Evolutionary conservation across 2,797 vertebrate genomes (phyloP), one percentile per base, ranked within the genome.

Genomic region (Danio kyathit): DNA sequence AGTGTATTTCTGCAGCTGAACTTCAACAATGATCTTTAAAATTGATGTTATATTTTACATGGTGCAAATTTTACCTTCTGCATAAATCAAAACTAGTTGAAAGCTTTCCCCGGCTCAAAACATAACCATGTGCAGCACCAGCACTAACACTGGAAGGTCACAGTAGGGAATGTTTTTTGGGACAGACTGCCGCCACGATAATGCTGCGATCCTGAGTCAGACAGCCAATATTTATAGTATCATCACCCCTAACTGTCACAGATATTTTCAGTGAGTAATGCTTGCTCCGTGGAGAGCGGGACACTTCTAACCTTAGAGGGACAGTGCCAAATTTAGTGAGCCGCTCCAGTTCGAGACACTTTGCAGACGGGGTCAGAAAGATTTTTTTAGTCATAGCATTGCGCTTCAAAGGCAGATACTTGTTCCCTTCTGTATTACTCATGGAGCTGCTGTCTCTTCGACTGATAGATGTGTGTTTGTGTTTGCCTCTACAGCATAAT

Each of bases 401-500:
- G 16, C 16, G 52, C 48, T 67, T 51, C 12, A 43, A 57, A 82
- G n/a, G 65, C 69, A 76, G 19, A 16, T 61, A 10, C 46, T n/a
- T 21, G 29, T 19, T 43, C 48, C 46, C 19, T 77, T 46, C 13
- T 51, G n/a, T 41, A 60, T 60, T 78, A 69, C 54, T 69, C 21
- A 38, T 69, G 19, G 29, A 0, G 9, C 14, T 17, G 61, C 40
- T 29, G 38, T 64, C 59, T 54, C 46, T 44, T 67, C 44, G 14
- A 52, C 77, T 79, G 57, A 67, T 46, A 10, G n/a, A 8, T 29
- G 51, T 38, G 60, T 65, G 51, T 40, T 56, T 43, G 21, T 76
- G 41, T 83, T 29, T 84, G 65, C 75, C 41, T 88, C 82, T 87
- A 60, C 94, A 99, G 97, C 29, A 94, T 95, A 83, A 97, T 99